Conservation (phyloP, 2,797 vertebrate genomes). For the Gobio occitaniae region DNA sequence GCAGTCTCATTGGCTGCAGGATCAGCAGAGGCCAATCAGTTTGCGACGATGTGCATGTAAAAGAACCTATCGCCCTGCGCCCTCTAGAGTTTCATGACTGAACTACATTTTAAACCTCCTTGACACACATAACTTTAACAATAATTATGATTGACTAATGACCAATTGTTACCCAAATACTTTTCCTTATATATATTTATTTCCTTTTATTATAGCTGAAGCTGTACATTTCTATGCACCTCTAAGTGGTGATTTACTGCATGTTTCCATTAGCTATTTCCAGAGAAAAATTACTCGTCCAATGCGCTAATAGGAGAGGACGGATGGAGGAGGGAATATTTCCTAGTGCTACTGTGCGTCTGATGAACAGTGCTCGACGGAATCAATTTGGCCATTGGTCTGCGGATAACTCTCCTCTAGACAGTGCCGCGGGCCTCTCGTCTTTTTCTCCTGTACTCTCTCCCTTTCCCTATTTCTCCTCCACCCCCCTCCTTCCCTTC, state of each 20-base stretch:
- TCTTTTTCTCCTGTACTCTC: slow-evolving; percentile 65
- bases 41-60: neutral
- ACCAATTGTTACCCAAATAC: neutral
- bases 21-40: neutral
- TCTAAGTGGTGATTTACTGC: slow-evolving; percentile 3
- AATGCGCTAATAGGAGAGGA: slow-evolving; percentile 63
- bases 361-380: slow-evolving; percentile 77
- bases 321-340: slow-evolving; percentile 69
- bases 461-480: slow-evolving; percentile 61
- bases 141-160: neutral
- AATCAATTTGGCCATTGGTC: slow-evolving; percentile 84
- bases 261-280: slow-evolving; percentile 15
- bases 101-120: neutral
- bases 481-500: neutral
- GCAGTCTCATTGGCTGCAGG: neutral
- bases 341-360: slow-evolving; percentile 68
- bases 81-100: neutral
- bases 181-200: neutral
- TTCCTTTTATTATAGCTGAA: neutral
- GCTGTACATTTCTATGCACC: neutral
- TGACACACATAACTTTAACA: neutral
- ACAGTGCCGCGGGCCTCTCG: slow-evolving; percentile 65
- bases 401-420: slow-evolving; percentile 81
- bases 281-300: slow-evolving; percentile 52
- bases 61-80: too few relatives aligned